phyloP scores from a whole-genome alignment of 2,113 vertebrate genomes.

The Setophaga kirtlandii region DNA sequence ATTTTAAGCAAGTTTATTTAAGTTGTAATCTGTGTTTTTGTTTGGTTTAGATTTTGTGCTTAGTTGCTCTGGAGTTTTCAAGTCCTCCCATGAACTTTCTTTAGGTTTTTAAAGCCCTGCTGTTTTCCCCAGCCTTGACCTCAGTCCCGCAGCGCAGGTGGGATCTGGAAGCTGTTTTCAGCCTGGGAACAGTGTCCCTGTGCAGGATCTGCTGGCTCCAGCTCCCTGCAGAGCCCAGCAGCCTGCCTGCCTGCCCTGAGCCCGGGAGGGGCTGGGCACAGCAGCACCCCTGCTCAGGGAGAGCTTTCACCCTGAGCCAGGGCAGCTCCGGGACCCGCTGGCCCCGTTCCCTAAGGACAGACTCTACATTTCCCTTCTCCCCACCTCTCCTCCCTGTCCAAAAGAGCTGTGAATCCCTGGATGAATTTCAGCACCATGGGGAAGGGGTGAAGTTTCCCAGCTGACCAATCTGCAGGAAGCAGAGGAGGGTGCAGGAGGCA shows the following conservation, averaged over 20 bases:
- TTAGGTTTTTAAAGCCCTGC: background rate
- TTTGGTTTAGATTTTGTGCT: background rate
- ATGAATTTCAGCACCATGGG: background rate
- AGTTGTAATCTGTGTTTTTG: background rate
- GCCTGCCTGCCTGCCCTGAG: background rate
- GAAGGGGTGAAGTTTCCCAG: background rate
- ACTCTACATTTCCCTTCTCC: background rate
- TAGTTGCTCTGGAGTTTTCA: background rate
- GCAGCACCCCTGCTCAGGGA: background rate
- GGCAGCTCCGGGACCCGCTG: background rate
- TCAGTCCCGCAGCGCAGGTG: background rate
- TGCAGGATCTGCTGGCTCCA: background rate
- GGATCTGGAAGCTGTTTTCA: background rate
- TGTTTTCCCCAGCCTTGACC: background rate
- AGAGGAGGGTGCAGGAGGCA: background rate
- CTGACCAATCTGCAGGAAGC: background rate
- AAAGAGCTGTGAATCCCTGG: background rate
- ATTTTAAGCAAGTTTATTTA: background rate
- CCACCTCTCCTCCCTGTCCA: background rate
- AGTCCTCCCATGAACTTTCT: background rate
- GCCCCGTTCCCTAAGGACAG: background rate
- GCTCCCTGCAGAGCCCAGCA: background rate
- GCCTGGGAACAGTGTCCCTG: background rate
- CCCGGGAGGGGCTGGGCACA: background rate
- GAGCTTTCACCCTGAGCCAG: background rate